phyloP scores from a whole-genome alignment of 1,140 invertebrate genomes.

The Kradibia gibbosae region DNA sequence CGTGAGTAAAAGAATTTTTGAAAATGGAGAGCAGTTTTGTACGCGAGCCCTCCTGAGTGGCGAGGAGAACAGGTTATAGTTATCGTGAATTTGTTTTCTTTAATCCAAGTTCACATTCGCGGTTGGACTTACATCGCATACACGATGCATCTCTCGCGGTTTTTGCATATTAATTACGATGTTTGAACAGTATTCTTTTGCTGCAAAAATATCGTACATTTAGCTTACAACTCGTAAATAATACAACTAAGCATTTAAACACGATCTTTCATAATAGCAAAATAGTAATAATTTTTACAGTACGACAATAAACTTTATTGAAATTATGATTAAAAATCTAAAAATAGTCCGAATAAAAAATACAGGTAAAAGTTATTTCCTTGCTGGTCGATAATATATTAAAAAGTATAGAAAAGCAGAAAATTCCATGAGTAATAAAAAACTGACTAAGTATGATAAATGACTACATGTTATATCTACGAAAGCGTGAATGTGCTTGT shows the following conservation, averaged over 20 bases:
- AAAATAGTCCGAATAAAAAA: too few species aligned
- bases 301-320: too few species aligned
- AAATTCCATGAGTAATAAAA: background rate
- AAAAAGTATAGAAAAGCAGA: background rate
- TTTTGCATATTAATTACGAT: too few species aligned
- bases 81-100: slow-evolving; percentile 45
- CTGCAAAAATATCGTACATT: too few species aligned
- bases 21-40: slow-evolving; percentile 49
- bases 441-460: background rate
- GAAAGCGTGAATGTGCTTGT: too few species aligned
- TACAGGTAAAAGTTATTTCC: too few species aligned
- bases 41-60: background rate
- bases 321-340: too few species aligned
- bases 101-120: background rate
- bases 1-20: slow-evolving; percentile 41
- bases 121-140: background rate
- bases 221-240: too few species aligned
- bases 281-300: too few species aligned
- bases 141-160: background rate
- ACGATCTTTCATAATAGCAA: too few species aligned
- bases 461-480: background rate
- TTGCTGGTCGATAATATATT: background rate
- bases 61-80: slow-evolving; percentile 2
- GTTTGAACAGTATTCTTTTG: too few species aligned
- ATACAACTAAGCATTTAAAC: too few species aligned